A percentile compares a stretch with the other conserved stretches of the same genome.
These are phyloP conservation scores for Onthophagus sagittarius DNA, from an alignment of 2,888 invertebrate species.

Conservation along the genomic window DNA sequence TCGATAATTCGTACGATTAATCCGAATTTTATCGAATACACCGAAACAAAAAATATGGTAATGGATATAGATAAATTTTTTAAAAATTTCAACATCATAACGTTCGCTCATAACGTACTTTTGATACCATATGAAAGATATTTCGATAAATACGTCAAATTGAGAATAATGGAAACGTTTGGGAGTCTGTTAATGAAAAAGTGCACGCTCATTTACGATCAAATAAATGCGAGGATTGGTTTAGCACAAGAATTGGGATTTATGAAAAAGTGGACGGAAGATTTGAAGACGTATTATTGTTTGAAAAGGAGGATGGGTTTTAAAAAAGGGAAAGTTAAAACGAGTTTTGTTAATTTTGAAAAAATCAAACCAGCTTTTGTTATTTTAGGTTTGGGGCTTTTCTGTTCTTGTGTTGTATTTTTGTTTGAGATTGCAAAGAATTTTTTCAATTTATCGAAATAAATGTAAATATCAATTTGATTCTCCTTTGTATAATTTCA, in stretches of 20 bases:
- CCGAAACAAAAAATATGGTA: background rate
- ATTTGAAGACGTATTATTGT: background rate
- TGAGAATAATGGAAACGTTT: background rate
- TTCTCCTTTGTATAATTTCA: too few relatives aligned
- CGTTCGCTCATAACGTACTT: background rate
- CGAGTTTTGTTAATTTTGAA: background rate
- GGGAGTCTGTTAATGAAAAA: background rate
- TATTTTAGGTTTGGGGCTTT: background rate
- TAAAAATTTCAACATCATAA: background rate
- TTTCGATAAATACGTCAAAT: background rate
- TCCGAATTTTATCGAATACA: background rate
- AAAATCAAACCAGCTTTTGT: background rate
- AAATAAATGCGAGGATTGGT: background rate
- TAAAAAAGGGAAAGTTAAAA: background rate
- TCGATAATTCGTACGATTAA: background rate
- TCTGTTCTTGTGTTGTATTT: background rate
- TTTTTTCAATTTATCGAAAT: too few relatives aligned
- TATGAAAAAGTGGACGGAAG: background rate
- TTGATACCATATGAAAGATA: background rate
- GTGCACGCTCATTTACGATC: constrained; percentile 1
- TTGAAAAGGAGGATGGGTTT: background rate
- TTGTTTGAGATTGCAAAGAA: background rate
- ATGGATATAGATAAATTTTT: background rate
- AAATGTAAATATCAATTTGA: too few relatives aligned
- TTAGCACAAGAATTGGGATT: background rate